Evolutionary conservation across 2,797 vertebrate genomes (phyloP).

Genomic region (Acrossocheilus fasciatus): DNA sequence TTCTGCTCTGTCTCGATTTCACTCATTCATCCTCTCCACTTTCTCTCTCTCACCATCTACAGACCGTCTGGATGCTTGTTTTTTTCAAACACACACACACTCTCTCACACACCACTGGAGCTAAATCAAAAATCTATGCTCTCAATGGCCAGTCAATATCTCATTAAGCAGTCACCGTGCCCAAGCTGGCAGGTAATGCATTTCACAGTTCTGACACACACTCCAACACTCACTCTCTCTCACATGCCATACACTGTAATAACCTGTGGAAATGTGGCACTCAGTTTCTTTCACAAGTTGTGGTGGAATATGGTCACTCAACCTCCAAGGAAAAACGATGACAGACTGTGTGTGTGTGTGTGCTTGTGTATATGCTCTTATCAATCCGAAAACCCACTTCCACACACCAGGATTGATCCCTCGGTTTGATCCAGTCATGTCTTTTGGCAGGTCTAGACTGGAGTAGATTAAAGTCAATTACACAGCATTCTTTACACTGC

Average conservation of each 20-base stretch:
- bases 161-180: conserved; percentile 81
- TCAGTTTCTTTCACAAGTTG: conserved; percentile 68
- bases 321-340: conserved; percentile 11
- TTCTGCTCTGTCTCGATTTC: background rate
- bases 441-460: conserved; percentile 35
- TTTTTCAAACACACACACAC: conserved; percentile 55
- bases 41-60: conserved; percentile 7
- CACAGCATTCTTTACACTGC: background rate
- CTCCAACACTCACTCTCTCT: conserved; percentile 30
- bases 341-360: background rate
- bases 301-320: conserved; percentile 43
- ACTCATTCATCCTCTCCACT: conserved; percentile 33
- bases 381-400: conserved; percentile 34
- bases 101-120: conserved; percentile 60
- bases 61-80: conserved; percentile 1
- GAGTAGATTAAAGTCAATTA: conserved; percentile 36
- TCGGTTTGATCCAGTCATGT: conserved; percentile 35
- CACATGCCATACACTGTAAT: conserved; percentile 75
- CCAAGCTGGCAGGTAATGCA: conserved; percentile 73
- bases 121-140: conserved; percentile 85
- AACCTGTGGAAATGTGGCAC: conserved; percentile 75
- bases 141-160: conserved; percentile 85
- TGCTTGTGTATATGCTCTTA: conserved; percentile 4
- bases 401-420: conserved; percentile 22
- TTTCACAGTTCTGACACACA: conserved; percentile 63